These are phyloP conservation scores for Vireo griseus DNA, from an alignment of 2,797 vertebrate species.

Conservation along the genomic window DNA sequence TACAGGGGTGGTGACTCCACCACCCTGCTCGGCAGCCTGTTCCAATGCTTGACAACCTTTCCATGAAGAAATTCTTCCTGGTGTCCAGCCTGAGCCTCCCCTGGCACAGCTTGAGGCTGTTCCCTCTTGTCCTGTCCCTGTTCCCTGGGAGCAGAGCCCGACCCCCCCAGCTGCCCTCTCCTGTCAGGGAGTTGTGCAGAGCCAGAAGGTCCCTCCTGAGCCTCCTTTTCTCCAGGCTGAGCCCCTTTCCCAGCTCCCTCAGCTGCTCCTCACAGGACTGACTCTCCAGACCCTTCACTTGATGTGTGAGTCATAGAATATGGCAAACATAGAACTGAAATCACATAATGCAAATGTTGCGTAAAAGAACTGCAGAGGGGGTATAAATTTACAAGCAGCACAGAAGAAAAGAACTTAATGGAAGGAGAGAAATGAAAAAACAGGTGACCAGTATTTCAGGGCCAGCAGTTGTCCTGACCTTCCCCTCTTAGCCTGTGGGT, in stretches of 20 bases:
- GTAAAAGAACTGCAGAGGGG: not conserved
- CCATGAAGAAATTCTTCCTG: not conserved
- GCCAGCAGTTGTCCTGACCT: not conserved
- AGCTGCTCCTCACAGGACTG: not conserved
- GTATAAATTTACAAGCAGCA: not conserved
- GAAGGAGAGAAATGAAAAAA: not conserved
- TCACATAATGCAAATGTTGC: not conserved
- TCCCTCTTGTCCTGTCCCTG: not conserved
- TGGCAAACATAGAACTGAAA: not conserved
- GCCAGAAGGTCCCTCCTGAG: not conserved
- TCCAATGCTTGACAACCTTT: not conserved
- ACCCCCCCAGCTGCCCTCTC: fast-evolving
- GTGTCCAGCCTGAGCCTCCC: not conserved
- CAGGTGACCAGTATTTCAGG: not conserved
- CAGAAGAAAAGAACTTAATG: not conserved
- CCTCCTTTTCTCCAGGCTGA: not conserved
- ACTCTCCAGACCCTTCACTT: not conserved
- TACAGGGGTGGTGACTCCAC: not conserved
- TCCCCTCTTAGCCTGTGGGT: not conserved
- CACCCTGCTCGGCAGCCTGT: not conserved
- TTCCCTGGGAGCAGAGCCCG: not conserved
- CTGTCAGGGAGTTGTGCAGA: not conserved
- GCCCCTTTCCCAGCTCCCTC: not conserved
- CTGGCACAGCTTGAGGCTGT: not conserved
- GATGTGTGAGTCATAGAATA: not conserved